A percentile compares a stretch with the other conserved stretches of the same genome.
These are phyloP conservation scores for Heliconius nattereri DNA, from an alignment of 1,140 invertebrate species.

Conservation along the genomic window DNA sequence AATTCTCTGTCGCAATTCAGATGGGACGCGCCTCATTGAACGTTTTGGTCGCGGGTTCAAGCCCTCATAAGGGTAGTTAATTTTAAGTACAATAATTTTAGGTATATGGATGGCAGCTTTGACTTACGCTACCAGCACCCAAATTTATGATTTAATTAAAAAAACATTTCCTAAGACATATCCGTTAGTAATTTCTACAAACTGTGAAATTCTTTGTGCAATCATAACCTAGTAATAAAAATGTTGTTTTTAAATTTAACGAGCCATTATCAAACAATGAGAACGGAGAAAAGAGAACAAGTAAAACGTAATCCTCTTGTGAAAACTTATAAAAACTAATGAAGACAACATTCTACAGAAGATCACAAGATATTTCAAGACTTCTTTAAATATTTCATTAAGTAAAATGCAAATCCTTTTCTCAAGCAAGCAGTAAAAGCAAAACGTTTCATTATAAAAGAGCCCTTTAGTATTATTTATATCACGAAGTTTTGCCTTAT, in stretches of 20 bases:
- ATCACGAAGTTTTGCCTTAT: neutral
- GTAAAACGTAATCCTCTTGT: neutral
- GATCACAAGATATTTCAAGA: neutral
- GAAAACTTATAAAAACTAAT: neutral
- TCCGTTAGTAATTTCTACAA: too few relatives aligned
- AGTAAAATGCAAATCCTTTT: neutral
- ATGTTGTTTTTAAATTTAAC: slow-evolving; percentile 3
- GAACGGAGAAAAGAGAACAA: neutral
- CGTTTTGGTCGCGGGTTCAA: neutral
- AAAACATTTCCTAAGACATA: too few relatives aligned
- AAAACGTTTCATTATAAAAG: neutral
- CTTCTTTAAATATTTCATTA: neutral
- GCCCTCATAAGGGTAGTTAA: neutral
- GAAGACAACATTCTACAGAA: slow-evolving; percentile 8
- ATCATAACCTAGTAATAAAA: too few relatives aligned
- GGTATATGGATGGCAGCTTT: too few relatives aligned
- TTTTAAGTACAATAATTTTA: neutral
- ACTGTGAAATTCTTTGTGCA: too few relatives aligned
- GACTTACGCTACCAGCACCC: neutral
- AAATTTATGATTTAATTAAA: too few relatives aligned
- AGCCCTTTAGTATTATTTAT: neutral
- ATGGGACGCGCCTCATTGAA: neutral
- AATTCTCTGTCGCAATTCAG: neutral
- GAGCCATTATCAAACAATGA: neutral
- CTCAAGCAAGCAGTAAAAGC: neutral